A percentile compares a stretch with the other conserved stretches of the same genome.
These are phyloP conservation scores for Myotis daubentonii DNA, from an alignment of 2,797 vertebrate species.

Conservation along the genomic window DNA sequence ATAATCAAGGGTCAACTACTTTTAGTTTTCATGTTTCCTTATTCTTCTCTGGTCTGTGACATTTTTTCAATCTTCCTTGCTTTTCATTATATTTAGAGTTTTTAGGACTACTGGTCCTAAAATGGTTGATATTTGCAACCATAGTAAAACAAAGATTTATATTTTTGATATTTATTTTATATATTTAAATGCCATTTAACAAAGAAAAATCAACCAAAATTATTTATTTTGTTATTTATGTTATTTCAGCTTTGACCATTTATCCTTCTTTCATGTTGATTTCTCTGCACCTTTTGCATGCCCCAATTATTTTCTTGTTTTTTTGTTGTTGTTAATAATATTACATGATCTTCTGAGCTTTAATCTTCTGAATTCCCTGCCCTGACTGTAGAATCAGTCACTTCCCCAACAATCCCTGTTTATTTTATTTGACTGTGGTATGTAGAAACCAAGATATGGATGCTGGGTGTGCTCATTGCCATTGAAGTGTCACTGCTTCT, in stretches of 20 bases:
- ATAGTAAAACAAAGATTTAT: too few relatives aligned
- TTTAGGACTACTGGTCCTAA: neutral
- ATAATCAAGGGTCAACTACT: neutral
- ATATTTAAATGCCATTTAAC: too few relatives aligned
- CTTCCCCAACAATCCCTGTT: neutral
- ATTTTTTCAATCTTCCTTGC: neutral
- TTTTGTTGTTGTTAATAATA: neutral
- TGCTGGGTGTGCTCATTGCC: neutral
- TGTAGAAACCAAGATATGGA: neutral
- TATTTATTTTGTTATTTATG: constrained; percentile 7
- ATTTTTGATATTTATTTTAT: too few relatives aligned
- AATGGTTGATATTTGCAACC: too few relatives aligned
- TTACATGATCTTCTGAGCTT: neutral
- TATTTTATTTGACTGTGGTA: neutral
- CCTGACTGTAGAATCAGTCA: neutral
- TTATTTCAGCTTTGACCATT: neutral
- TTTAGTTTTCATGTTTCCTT: neutral
- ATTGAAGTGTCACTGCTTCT: neutral
- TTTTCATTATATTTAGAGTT: constrained; percentile 10
- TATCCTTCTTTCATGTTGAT: neutral
- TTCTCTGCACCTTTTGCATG: neutral
- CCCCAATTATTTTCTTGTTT: neutral
- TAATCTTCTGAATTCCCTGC: neutral
- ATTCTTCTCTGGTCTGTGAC: neutral
- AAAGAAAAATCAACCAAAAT: neutral